Percentiles rank a stretch among this genome's conserved stretches.
Conservation (phyloP, 2,888 invertebrate genomes). For the Stenotaenia linearis region DNA sequence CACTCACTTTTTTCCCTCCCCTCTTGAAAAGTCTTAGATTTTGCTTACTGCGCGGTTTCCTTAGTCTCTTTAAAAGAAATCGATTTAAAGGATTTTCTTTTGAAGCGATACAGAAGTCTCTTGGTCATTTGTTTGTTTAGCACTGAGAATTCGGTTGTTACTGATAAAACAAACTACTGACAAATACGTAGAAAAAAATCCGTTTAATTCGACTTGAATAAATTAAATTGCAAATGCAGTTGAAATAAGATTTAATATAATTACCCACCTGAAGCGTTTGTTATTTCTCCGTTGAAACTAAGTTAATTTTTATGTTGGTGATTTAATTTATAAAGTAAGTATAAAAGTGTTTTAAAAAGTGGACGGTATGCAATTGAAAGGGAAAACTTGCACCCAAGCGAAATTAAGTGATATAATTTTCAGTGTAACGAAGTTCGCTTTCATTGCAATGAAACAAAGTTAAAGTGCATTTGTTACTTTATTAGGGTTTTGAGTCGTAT, state of each 20-base stretch:
- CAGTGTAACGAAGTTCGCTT: not conserved
- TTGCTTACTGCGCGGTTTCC: not conserved
- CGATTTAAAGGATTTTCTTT: not conserved
- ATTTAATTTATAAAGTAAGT: not conserved
- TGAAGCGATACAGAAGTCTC: not conserved
- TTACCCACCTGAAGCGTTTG: not conserved
- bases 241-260: no score
- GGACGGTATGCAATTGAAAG: not conserved
- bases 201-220: no score
- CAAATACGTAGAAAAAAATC: no score
- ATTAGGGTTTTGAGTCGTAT: not conserved
- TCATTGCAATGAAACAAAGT: not conserved
- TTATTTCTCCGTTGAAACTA: not conserved
- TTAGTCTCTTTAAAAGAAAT: not conserved
- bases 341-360: not conserved
- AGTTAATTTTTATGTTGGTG: not conserved
- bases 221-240: no score
- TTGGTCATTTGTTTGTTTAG: not conserved
- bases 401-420: not conserved
- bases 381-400: not conserved
- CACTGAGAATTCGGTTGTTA: not conserved
- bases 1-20: not conserved
- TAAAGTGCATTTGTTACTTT: not conserved
- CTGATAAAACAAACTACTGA: not conserved
- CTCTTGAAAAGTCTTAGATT: not conserved